Percentiles rank a stretch among this genome's conserved stretches.
Evolutionary conservation across 2,113 vertebrate genomes (phyloP).

Genomic region (Mohoua ochrocephala): DNA sequence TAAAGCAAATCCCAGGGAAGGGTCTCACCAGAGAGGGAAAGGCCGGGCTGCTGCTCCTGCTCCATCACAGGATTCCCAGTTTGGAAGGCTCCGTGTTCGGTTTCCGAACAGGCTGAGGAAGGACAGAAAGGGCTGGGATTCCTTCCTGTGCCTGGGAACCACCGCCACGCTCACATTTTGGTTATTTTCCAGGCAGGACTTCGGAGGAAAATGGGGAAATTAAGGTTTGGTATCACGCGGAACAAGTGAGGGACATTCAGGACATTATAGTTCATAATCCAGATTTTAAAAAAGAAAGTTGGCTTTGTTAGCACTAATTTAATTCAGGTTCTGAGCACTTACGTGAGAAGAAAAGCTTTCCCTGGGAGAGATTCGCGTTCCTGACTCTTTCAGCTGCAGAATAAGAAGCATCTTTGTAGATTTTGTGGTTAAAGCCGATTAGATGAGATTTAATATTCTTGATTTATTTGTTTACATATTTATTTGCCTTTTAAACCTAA

Average conservation of each 20-base stretch:
- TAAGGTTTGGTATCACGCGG: accelerated
- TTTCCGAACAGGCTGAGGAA: neutral
- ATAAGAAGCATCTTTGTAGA: neutral
- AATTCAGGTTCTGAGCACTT: neutral
- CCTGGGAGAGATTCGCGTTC: neutral
- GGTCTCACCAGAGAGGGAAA: neutral
- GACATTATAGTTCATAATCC: neutral
- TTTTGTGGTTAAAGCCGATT: conserved; percentile 42
- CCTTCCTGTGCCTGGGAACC: neutral
- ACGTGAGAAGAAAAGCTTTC: neutral
- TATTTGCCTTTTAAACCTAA: conserved; percentile 51
- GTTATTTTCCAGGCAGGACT: neutral
- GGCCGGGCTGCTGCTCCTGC: neutral
- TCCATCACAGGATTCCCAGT: neutral
- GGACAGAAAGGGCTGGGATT: neutral
- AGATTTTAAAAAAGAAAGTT: neutral
- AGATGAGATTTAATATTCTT: conserved; percentile 54
- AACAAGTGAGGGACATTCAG: neutral
- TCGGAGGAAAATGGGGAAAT: neutral
- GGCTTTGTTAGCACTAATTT: neutral
- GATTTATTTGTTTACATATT: conserved; percentile 61
- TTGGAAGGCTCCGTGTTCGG: accelerated
- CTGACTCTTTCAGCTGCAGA: neutral
- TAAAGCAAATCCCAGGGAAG: neutral
- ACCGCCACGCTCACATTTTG: accelerated